These are phyloP conservation scores for Dallia pectoralis DNA, from an alignment of 2,797 vertebrate species.

Conservation along the genomic window DNA sequence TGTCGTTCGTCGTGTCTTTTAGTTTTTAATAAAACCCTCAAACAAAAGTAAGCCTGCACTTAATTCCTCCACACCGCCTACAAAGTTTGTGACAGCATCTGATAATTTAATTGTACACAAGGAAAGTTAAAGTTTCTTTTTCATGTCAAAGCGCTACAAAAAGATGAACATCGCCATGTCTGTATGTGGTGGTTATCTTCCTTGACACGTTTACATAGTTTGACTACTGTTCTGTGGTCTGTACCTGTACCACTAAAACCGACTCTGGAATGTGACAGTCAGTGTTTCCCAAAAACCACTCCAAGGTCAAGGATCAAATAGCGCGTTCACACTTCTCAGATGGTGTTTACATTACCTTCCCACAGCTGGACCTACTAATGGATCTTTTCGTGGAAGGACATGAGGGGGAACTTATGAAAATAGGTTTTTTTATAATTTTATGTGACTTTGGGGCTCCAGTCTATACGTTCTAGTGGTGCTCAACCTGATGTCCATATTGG, in stretches of 20 bases:
- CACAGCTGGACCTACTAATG: slow-evolving; percentile 27
- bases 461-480: no score
- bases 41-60: no score
- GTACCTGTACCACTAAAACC: slow-evolving; percentile 15
- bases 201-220: neutral
- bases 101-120: no score
- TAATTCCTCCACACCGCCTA: no score
- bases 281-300: slow-evolving; percentile 32
- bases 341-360: slow-evolving; percentile 42
- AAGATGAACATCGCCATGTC: no score
- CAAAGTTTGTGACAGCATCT: no score
- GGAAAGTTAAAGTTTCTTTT: no score
- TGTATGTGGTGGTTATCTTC: no score
- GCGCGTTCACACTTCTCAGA: slow-evolving; percentile 35
- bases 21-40: no score
- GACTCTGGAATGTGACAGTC: slow-evolving; percentile 52
- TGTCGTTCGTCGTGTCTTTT: no score
- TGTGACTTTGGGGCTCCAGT: neutral
- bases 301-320: slow-evolving; percentile 45
- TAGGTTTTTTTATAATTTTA: neutral
- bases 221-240: neutral
- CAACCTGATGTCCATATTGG: no score
- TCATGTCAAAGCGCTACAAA: no score
- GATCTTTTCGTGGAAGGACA: neutral
- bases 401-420: slow-evolving; percentile 6